Base-by-base conservation (phyloP, 2,113 vertebrate species). In the Acinonyx jubatus region DNA sequence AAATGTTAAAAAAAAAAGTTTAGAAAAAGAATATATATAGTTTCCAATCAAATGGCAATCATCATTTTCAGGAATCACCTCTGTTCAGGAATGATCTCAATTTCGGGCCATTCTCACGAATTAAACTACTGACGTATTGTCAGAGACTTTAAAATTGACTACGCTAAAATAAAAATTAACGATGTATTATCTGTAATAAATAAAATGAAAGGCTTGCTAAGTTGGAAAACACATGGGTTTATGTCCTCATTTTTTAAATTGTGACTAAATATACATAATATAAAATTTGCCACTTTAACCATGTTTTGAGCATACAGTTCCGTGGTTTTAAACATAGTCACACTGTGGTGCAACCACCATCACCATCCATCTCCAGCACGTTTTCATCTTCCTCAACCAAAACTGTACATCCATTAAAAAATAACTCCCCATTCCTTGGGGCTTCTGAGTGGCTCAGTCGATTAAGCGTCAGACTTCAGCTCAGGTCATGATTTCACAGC, bases 111-210 rank as follows among this genome's bases (percentile, higher is more conserved):
- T 61, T 61, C 50, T 50, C 50, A 50, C 3, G 33, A 96, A 78
- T 93, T 92, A 33, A 89, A 12, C 41, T 50, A 63, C 38, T 57
- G 71, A 50, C 69, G 71, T 38, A 48, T 83, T 66, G 61, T 80
- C 38, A 73, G n/a, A 68, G 65, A 33, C 31, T 92, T 97, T 87
- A 73, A 93, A 91, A 68, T 52, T 33, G 23, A n/a, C 27, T 38
- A 19, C 21, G 23, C 13, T 48, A 65, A 93, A 82, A 87, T 29
- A 84, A 97, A 95, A 74, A 61, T 66, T 4, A 69, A 65, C 55
- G 19, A 81, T 18, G 45, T n/a, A 23, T 84, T 92, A 61, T 41
- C 6, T 89, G 19, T 69, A 82, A 50, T 33, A 93, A 81, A 86
- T n/a, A 94, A 95, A 52, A 27, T 38, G 69, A 52, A 96, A 61